phyloP scores from a whole-genome alignment of 1,140 invertebrate genomes.

The Pseudomyrmex dendroicus region DNA sequence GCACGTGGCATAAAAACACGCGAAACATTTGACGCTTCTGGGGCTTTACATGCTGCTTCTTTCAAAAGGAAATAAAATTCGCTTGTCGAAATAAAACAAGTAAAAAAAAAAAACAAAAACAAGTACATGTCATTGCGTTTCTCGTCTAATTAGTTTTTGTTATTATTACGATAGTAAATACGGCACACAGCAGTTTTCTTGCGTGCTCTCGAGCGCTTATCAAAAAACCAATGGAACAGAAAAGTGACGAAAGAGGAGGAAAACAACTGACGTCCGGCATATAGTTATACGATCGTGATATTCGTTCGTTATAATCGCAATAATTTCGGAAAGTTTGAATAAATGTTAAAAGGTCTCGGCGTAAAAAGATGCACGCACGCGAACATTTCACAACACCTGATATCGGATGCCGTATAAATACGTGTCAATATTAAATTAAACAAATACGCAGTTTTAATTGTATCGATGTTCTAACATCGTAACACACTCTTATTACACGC shows the following conservation, averaged over 20 bases:
- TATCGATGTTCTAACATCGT: background rate
- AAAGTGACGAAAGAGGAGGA: background rate
- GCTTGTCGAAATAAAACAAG: conserved; percentile 1
- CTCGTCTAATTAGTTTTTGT: conserved; percentile 29
- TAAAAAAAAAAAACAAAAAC: conserved; percentile 23
- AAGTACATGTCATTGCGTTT: background rate
- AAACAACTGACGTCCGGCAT: conserved; percentile 48
- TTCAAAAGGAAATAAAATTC: background rate
- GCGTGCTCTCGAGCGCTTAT: conserved; percentile 64
- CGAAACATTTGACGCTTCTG: conserved; percentile 62
- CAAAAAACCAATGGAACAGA: conserved; percentile 54
- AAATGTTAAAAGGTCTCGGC: background rate
- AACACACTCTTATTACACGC: background rate
- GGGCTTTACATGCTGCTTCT: background rate
- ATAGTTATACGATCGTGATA: conserved; percentile 36
- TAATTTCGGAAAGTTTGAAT: conserved; percentile 62
- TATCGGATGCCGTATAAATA: background rate
- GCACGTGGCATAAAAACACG: conserved; percentile 59
- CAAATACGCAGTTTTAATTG: background rate
- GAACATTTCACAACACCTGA: background rate
- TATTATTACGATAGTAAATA: conserved; percentile 68
- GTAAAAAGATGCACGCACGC: conserved; percentile 33
- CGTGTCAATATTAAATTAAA: background rate
- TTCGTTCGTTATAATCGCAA: conserved; percentile 40
- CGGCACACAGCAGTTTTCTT: conserved; percentile 55